These are phyloP conservation scores for Arbacia lixula DNA, from an alignment of 53 echinoderm and acorn worm genomes.

Conservation along the genomic window DNA sequence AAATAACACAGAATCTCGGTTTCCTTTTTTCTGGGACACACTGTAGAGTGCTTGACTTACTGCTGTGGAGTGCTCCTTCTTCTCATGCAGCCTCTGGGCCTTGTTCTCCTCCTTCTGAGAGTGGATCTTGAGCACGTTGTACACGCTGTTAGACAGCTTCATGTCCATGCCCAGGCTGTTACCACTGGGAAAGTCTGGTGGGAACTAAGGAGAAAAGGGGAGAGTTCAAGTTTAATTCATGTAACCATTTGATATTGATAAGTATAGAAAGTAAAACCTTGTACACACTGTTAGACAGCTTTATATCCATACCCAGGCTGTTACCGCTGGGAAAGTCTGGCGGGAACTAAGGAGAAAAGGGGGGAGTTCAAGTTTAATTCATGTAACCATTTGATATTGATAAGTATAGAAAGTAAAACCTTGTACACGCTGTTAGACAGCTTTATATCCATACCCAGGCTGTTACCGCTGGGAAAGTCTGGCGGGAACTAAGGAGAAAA, in stretches of 20 bases:
- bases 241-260: no score
- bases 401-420: no score
- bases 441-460: no score
- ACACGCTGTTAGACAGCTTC: slow-evolving; percentile 91
- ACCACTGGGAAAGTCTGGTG: slow-evolving; percentile 85
- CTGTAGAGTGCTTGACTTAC: no score
- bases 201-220: slow-evolving; percentile 62
- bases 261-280: slow-evolving; percentile 85
- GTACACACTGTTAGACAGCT: slow-evolving; percentile 94
- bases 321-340: slow-evolving; percentile 86
- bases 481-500: no score
- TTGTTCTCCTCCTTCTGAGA: slow-evolving; percentile 80
- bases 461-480: no score
- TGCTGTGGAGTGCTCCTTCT: slow-evolving; percentile 95
- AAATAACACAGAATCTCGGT: no score
- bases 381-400: no score
- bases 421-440: no score
- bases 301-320: slow-evolving; percentile 84
- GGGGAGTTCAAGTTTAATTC: no score
- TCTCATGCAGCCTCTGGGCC: slow-evolving; percentile 87
- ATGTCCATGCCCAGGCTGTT: slow-evolving; percentile 89
- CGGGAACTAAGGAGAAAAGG: slow-evolving; percentile 68
- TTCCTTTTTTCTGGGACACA: no score
- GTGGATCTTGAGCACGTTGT: slow-evolving; percentile 92
- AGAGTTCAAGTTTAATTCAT: no score